Conservation (phyloP, 2,113 vertebrate genomes). For the Pygoscelis antarcticus region DNA sequence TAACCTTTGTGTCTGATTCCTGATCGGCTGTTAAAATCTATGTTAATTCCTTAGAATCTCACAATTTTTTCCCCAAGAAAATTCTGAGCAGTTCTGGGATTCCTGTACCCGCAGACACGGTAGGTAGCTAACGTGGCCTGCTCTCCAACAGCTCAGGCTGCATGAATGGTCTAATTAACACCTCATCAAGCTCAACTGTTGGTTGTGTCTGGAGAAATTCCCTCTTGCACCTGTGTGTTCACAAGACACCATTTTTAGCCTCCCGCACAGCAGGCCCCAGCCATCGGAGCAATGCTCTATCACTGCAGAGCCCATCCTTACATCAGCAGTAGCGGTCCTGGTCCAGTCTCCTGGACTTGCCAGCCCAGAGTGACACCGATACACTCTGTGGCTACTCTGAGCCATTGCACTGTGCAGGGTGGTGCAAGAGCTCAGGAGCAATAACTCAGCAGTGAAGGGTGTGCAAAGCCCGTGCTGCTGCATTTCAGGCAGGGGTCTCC, state of each 20-base stretch:
- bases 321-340: background rate
- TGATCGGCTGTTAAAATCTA: constrained; percentile 41
- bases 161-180: constrained; percentile 71
- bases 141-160: constrained; percentile 50
- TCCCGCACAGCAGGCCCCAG: background rate
- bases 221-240: constrained; percentile 53
- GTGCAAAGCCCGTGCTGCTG: background rate
- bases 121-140: constrained; percentile 43
- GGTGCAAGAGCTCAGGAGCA: background rate
- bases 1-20: background rate
- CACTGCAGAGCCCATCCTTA: background rate
- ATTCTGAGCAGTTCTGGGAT: constrained; percentile 27
- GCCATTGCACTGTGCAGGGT: rapidly evolving
- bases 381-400: background rate
- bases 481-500: background rate
- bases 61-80: background rate
- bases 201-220: constrained; percentile 54
- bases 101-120: background rate
- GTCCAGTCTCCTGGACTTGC: background rate
- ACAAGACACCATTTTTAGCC: background rate
- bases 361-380: background rate
- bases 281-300: background rate
- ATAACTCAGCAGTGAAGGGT: background rate
- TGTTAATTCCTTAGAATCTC: constrained; percentile 44
- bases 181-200: constrained; percentile 65